Evolutionary conservation across 2,797 vertebrate species (phyloP).

Genomic region (Centroberyx gerrardi): DNA sequence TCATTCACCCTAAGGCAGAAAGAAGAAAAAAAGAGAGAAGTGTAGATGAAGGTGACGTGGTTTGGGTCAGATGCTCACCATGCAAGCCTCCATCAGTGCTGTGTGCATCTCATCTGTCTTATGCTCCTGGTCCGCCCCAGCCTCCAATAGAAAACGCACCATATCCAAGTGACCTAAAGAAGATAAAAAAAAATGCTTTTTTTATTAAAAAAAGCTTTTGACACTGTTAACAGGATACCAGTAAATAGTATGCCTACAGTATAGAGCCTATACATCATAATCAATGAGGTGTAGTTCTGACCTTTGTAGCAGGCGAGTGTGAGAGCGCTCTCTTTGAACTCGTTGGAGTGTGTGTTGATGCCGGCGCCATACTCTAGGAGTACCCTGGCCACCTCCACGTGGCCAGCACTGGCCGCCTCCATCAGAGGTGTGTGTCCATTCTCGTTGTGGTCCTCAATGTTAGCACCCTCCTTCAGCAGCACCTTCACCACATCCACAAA

Average conservation of each 20-base stretch:
- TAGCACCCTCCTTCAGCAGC: conserved; percentile 97
- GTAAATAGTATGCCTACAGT: background rate
- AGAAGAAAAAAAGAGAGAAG: background rate
- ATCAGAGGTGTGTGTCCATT: conserved; percentile 99
- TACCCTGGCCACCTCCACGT: conserved; percentile 97
- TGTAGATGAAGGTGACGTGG: conserved; percentile 1
- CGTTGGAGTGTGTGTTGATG: conserved; percentile 99
- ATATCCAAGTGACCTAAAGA: conserved; percentile 97
- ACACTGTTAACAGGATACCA: background rate
- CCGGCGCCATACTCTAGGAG: conserved; percentile 98
- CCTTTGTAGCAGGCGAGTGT: conserved; percentile 99
- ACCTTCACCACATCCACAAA: conserved; percentile 99
- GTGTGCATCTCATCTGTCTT: conserved; percentile 99
- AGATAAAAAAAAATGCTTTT: conserved; percentile 13
- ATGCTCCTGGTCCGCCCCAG: conserved; percentile 99
- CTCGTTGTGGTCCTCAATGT: conserved; percentile 99
- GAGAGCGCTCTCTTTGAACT: conserved; percentile 99
- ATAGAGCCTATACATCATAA: background rate
- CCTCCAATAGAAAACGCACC: conserved; percentile 99
- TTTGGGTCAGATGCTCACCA: conserved; percentile 89
- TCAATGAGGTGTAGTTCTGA: conserved; percentile 58
- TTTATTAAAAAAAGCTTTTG: background rate
- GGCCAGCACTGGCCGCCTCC: conserved; percentile 99
- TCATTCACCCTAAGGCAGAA: too few relatives aligned
- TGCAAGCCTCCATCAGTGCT: conserved; percentile 99